Percentiles rank a stretch among this genome's conserved stretches.
Evolutionary conservation across 2,888 invertebrate genomes (phyloP).

Genomic region (Euclidia mi): DNA sequence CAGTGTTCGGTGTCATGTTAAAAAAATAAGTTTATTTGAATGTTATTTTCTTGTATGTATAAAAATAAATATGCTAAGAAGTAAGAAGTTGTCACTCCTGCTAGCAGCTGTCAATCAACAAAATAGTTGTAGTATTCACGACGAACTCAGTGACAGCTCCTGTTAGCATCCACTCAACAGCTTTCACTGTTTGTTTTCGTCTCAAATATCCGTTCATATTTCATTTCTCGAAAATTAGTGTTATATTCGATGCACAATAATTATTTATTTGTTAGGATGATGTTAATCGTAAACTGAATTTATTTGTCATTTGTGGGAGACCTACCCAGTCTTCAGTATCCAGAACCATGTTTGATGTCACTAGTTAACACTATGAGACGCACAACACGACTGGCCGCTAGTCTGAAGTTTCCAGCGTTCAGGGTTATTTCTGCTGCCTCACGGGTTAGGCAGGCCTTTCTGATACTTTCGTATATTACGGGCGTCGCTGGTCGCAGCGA

Average conservation of each 20-base stretch:
- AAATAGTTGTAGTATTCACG: slow-evolving; percentile 57
- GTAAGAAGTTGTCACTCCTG: slow-evolving; percentile 45
- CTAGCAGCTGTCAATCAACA: slow-evolving; percentile 58
- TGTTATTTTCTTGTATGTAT: slow-evolving; percentile 13
- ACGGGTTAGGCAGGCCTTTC: slow-evolving; percentile 78
- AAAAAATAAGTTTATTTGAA: slow-evolving; percentile 26
- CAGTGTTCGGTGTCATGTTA: slow-evolving; percentile 43
- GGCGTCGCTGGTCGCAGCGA: slow-evolving; percentile 48
- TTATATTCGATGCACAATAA: slow-evolving; percentile 37
- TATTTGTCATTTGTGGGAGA: slow-evolving; percentile 49
- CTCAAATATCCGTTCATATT: slow-evolving; percentile 37
- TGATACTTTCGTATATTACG: slow-evolving; percentile 82
- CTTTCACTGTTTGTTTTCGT: slow-evolving; percentile 56
- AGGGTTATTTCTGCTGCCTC: slow-evolving; percentile 88
- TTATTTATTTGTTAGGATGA: slow-evolving; percentile 30
- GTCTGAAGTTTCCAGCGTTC: slow-evolving; percentile 85
- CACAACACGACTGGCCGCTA: slow-evolving; percentile 88
- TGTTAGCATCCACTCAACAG: slow-evolving; percentile 66
- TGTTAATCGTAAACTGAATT: slow-evolving; percentile 28
- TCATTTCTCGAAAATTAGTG: slow-evolving; percentile 44
- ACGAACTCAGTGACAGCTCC: slow-evolving; percentile 66
- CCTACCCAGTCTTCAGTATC: slow-evolving; percentile 89
- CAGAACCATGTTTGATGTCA: slow-evolving; percentile 88
- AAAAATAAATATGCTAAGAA: slow-evolving; percentile 40
- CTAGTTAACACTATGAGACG: slow-evolving; percentile 89